These are phyloP conservation scores for Jordanella pulchra DNA, from an alignment of 2,797 vertebrate species.

Conservation along the genomic window DNA sequence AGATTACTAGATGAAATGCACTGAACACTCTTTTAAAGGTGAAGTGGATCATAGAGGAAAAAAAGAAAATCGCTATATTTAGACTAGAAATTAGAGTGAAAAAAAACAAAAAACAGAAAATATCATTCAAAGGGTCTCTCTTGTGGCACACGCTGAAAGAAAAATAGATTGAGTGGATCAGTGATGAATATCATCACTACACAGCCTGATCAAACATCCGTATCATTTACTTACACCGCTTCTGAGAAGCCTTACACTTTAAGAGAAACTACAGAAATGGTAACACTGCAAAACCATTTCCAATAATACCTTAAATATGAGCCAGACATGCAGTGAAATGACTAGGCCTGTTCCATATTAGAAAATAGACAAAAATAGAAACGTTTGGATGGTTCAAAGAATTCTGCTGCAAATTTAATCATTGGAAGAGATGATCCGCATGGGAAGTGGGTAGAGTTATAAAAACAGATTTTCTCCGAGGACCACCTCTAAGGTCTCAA, in stretches of 20 bases:
- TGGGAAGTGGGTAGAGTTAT: background rate
- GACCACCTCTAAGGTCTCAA: background rate
- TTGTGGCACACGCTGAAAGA: background rate
- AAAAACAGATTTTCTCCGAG: background rate
- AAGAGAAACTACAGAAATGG: slow-evolving; percentile 12
- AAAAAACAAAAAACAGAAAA: slow-evolving; percentile 2
- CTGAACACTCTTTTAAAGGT: slow-evolving; percentile 1
- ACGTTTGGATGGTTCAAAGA: background rate
- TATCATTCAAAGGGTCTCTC: slow-evolving; percentile 7
- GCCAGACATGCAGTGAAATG: background rate
- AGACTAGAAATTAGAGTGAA: background rate
- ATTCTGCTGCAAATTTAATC: slow-evolving; percentile 1
- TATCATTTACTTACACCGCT: slow-evolving; percentile 6
- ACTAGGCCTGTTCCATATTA: no score
- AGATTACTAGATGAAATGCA: background rate
- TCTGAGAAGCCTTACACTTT: background rate
- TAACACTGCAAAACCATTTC: slow-evolving; percentile 5
- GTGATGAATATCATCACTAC: slow-evolving; percentile 32
- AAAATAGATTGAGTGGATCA: background rate
- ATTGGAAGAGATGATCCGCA: background rate
- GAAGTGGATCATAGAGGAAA: background rate
- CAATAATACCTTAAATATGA: slow-evolving; percentile 5
- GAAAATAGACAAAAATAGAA: background rate
- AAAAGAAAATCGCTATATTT: background rate
- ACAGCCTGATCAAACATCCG: slow-evolving; percentile 26